These are phyloP conservation scores for Pediacus dermestoides DNA, from an alignment of 2,888 invertebrate species.

Conservation along the genomic window DNA sequence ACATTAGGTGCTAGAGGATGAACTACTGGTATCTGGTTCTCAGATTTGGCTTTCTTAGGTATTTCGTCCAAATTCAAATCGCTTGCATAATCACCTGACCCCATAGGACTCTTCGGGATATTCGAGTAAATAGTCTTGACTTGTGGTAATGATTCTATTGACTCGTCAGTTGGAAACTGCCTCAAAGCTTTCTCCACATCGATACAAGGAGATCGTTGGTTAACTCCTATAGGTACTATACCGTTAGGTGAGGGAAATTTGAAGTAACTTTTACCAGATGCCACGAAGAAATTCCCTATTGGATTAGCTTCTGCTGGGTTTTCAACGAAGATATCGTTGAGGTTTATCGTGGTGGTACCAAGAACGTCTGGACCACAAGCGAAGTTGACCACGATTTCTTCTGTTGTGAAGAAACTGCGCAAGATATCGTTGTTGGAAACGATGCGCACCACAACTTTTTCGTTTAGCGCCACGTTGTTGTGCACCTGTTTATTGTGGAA, in stretches of 20 bases:
- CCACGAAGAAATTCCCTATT: slow-evolving; percentile 18
- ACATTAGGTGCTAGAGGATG: slow-evolving; percentile 13
- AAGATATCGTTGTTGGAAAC: slow-evolving; percentile 36
- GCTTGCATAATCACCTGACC: too few species aligned
- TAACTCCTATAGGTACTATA: slow-evolving; percentile 30
- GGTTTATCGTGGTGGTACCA: slow-evolving; percentile 37
- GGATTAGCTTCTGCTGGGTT: slow-evolving; percentile 11
- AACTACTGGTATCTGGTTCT: slow-evolving; percentile 24
- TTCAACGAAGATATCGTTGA: slow-evolving; percentile 27
- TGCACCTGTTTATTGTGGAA: slow-evolving; percentile 41
- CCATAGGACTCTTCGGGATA: too few species aligned
- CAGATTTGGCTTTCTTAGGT: slow-evolving; percentile 18
- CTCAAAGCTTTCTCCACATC: slow-evolving; percentile 30
- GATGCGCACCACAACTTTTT: slow-evolving; percentile 41
- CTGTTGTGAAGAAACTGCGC: slow-evolving; percentile 37
- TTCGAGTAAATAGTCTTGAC: too few species aligned
- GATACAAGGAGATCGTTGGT: slow-evolving; percentile 35
- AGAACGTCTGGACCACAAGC: slow-evolving; percentile 38
- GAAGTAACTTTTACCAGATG: slow-evolving; percentile 29
- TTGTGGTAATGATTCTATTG: too few species aligned
- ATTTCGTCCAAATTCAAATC: too few species aligned
- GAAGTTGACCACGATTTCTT: slow-evolving; percentile 38
- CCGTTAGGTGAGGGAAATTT: slow-evolving; percentile 36
- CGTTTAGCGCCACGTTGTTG: slow-evolving; percentile 39
- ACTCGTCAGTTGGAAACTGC: slow-evolving; percentile 6